Percentiles rank a stretch among this genome's conserved stretches.
Evolutionary conservation across 2,888 invertebrate species (phyloP).

Genomic region (Ceraclea dissimilis): DNA sequence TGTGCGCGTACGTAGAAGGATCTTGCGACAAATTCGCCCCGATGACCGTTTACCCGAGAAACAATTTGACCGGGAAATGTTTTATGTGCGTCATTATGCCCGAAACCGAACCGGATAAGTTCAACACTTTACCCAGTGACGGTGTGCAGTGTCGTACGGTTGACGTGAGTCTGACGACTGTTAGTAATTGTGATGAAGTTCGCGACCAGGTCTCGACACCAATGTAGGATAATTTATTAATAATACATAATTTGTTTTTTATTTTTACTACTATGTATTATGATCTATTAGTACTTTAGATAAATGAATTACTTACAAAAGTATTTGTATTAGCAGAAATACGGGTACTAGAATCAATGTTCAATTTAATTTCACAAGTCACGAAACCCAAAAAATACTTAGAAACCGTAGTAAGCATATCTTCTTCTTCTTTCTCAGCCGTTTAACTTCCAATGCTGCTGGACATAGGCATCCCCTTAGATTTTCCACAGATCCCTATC

Average conservation of each 20-base stretch:
- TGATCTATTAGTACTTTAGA: too few relatives aligned
- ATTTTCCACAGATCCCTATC: too few relatives aligned
- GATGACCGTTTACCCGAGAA: constrained; percentile 80
- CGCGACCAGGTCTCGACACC: constrained; percentile 47
- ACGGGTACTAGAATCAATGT: too few relatives aligned
- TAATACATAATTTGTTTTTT: neutral
- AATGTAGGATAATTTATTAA: constrained; percentile 33
- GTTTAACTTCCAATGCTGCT: too few relatives aligned
- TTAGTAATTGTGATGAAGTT: constrained; percentile 32
- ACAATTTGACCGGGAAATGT: constrained; percentile 69
- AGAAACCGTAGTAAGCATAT: too few relatives aligned
- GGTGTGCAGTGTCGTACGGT: constrained; percentile 54
- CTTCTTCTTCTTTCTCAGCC: too few relatives aligned
- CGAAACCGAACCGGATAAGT: constrained; percentile 59
- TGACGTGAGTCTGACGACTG: constrained; percentile 50
- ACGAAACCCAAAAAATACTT: too few relatives aligned
- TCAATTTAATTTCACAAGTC: too few relatives aligned
- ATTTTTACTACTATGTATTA: neutral
- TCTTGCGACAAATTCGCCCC: constrained; percentile 73
- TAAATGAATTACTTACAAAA: too few relatives aligned
- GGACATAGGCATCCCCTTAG: too few relatives aligned
- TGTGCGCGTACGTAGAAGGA: constrained; percentile 74
- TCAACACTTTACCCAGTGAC: constrained; percentile 52
- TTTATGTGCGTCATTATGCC: constrained; percentile 92
- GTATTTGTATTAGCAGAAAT: too few relatives aligned